Base-by-base conservation (phyloP, 2,888 invertebrate genomes). In the Macrophya alboannulata region DNA sequence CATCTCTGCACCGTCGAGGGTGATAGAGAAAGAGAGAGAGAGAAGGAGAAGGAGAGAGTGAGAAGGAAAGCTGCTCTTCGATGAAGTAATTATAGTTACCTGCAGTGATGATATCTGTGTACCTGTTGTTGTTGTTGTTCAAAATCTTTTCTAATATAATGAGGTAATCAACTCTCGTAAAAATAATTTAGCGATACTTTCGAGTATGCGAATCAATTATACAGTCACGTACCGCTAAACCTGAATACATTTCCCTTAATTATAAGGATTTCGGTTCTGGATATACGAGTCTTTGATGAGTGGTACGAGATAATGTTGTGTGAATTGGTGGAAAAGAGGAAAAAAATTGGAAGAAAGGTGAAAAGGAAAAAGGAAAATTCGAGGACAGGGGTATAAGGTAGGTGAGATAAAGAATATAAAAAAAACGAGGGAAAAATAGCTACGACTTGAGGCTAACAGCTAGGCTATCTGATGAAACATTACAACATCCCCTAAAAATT, bases 401-500 rank as follows among this genome's bases (percentile, higher is more conserved):
- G 48, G 10, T 48, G 48, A 12, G 9, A 48, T 31, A 15, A 48
- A 48, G 25, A 25, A 12, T 10, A 10, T 25, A 62, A 15, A 25
- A 62, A 62, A 21, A 62, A 25, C 8, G 2, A 25, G 25, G 10
- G 12, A 62, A 0, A 25, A 48, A 48, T 48, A 48, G 1, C 15
- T 48, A 31, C 31, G 31, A 31, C 48, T 48, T 15, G 21, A 25
- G 9, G 62, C 5, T 62, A 25, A 31, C 6, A 17, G 40, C 71
- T 43, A n/a, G 40, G 8, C 31, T 68, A 31, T 31, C 55, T 55
- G 55, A 77, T 77, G 51, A 77, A 77, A 77, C 51, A 21, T 55
- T 31, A 77, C 51, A 55, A 37, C 51, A 55, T 77, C 15, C 37
- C 37, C 51, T 77, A 55, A 77, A 77, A 77, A 51, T 77, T 77